These are phyloP conservation scores for Stomatorhinus ivindoensis DNA, from an alignment of 2,113 vertebrate genomes.

Conservation along the genomic window DNA sequence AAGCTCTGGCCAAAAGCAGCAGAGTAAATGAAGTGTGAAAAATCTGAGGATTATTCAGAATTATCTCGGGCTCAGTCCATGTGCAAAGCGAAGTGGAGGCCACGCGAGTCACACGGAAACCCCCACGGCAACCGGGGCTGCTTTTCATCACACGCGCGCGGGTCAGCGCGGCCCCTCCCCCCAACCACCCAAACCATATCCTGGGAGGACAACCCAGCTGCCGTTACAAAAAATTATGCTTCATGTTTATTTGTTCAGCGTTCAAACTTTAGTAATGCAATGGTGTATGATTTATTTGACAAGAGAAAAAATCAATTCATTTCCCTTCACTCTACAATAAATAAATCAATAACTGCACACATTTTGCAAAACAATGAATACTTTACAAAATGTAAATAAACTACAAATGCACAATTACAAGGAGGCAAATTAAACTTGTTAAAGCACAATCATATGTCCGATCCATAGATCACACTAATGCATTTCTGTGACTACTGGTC, in stretches of 20 bases:
- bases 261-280: constrained; percentile 24
- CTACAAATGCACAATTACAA: not conserved
- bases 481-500: not conserved
- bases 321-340: constrained; percentile 7
- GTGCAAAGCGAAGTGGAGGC: constrained; percentile 53
- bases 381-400: not conserved
- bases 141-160: constrained; percentile 39
- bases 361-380: not conserved
- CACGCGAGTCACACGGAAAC: constrained; percentile 13
- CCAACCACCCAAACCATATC: not conserved
- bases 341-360: not conserved
- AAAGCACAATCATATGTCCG: not conserved
- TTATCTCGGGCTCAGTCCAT: constrained; percentile 61
- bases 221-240: constrained; percentile 24
- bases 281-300: constrained; percentile 35
- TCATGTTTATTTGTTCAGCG: constrained; percentile 35
- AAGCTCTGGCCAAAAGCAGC: constrained; percentile 54
- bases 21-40: constrained; percentile 67
- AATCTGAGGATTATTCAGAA: constrained; percentile 69
- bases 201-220: constrained; percentile 26
- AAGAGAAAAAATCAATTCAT: constrained; percentile 33
- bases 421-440: not conserved
- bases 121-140: constrained; percentile 20
- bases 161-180: constrained; percentile 25
- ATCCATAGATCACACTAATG: not conserved